Evolutionary conservation across 2,888 invertebrate genomes (phyloP), one percentile per base, ranked within the genome.

Genomic region (Apamea epomidion): DNA sequence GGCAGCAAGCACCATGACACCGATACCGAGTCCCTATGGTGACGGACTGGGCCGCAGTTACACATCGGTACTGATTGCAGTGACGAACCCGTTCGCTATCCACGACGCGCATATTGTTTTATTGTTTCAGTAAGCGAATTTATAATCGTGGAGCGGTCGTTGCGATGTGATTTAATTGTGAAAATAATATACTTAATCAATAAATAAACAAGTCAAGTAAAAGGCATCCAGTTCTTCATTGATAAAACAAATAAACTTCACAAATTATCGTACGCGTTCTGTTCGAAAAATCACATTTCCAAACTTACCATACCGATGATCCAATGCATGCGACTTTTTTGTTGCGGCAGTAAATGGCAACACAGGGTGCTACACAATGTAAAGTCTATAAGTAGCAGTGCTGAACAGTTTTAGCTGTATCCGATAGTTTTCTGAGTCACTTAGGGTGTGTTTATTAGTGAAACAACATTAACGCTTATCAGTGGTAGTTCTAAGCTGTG

Each of bases 111-210:
- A 92, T 88, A 91, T 93, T 91, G 91, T 93, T 93, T 94, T 93
- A 94, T 94, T 94, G 94, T 96, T 95, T 94, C 95, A 96, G 95
- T 96, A 90, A 90, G 93, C 94, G 90, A 95, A 95, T 94, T 93
- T 92, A 91, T 93, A 93, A 94, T 93, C 92, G 94, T 92, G 86
- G 93, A 91, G 90, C 94, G 95, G 96, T 95, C 95, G 95, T 93
- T 92, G 91, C 91, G 91, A 92, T 91, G 92, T 92, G 87, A 87
- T 81, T 90, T 87, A 76, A 72, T 81, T 84, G 76, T 82, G 76
- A 37, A 82, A 83, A 84, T 81, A 81, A 69, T 64, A 62, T 45
- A n/a, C n/a, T n/a, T n/a, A 29, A 51, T 12, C 67, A 64, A 76
- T 67, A 82, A 82, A 79, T 75, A 74, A 60, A 76, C 74, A 60